phyloP scores from a whole-genome alignment of 2,113 vertebrate genomes.

The Poicephalus meyeri region DNA sequence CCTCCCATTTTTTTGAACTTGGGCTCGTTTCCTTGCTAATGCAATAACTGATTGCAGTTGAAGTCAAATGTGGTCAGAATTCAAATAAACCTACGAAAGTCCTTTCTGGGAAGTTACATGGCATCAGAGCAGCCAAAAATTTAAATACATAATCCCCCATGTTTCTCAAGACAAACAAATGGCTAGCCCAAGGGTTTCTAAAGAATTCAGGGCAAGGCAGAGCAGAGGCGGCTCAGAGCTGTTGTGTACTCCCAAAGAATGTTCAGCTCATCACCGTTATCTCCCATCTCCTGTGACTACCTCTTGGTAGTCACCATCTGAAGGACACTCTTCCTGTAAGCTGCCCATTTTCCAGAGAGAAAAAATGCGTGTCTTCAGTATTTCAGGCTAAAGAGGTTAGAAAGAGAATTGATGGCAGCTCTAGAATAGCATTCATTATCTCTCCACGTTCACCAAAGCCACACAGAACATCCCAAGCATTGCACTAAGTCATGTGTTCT shows the following conservation, averaged over 20 bases:
- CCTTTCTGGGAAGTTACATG: conserved; percentile 34
- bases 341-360: background rate
- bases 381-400: background rate
- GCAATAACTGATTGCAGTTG: conserved; percentile 2
- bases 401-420: background rate
- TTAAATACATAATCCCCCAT: background rate
- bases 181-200: background rate
- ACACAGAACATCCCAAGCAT: background rate
- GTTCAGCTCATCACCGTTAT: background rate
- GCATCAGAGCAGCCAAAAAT: background rate
- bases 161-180: conserved; percentile 12
- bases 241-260: background rate
- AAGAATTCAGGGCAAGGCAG: background rate
- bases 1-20: background rate
- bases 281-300: background rate
- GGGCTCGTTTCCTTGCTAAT: background rate
- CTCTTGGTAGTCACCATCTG: background rate
- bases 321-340: background rate
- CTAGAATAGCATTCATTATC: accelerated
- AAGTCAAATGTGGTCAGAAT: background rate
- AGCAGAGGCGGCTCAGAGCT: background rate
- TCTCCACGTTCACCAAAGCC: background rate
- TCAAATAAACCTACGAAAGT: conserved; percentile 25
- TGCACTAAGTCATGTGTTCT: accelerated
- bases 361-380: accelerated